Conservation (phyloP, 2,797 vertebrate genomes). For the Darevskia nairensis region DNA sequence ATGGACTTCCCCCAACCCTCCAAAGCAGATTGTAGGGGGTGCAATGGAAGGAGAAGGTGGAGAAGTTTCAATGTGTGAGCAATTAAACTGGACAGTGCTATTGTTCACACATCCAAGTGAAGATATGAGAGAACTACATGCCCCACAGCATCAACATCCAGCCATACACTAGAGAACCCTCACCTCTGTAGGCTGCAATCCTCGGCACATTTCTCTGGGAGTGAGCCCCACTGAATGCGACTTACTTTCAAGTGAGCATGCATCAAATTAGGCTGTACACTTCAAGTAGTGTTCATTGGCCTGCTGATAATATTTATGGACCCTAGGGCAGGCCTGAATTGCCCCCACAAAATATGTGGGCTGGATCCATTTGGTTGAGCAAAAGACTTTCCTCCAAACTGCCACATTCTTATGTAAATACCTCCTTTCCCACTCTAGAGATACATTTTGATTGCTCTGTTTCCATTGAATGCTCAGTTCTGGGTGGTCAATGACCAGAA, state of each 20-base stretch:
- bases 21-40: no score
- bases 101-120: slow-evolving; percentile 4
- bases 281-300: neutral
- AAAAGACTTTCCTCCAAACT: neutral
- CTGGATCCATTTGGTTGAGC: neutral
- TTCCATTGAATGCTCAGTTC: neutral
- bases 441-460: neutral
- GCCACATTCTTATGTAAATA: neutral
- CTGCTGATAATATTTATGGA: neutral
- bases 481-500: neutral
- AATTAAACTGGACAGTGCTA: neutral
- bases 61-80: slow-evolving; percentile 31
- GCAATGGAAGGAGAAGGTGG: no score
- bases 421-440: neutral
- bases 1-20: no score
- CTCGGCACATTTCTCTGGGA: neutral
- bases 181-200: neutral
- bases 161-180: neutral
- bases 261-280: neutral
- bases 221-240: neutral
- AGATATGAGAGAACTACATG: neutral
- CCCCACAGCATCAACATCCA: neutral
- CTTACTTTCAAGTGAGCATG: neutral
- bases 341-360: neutral
- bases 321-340: neutral